Percentiles rank a stretch among this genome's conserved stretches.
Conservation (phyloP, 2,113 vertebrate genomes). For the Oncorhynchus clarkii region DNA sequence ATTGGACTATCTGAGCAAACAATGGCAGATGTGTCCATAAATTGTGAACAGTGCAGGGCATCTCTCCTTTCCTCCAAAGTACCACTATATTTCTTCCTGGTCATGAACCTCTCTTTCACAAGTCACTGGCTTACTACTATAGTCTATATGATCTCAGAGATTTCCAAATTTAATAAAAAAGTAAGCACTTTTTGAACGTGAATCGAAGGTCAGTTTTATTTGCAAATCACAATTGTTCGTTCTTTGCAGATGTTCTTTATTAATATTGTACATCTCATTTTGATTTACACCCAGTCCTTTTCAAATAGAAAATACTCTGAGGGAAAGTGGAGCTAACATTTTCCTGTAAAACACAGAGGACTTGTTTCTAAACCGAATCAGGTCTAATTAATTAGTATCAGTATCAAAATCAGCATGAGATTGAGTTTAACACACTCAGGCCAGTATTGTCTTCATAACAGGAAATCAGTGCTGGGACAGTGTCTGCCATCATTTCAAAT, state of each 20-base stretch:
- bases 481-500: background rate
- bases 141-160: background rate
- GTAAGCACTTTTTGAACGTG: background rate
- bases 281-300: too few species aligned
- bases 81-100: background rate
- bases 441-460: too few species aligned
- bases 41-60: constrained; percentile 27
- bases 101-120: background rate
- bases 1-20: constrained; percentile 46
- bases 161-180: background rate
- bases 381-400: background rate
- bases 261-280: background rate
- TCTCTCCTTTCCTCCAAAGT: constrained; percentile 40
- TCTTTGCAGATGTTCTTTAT: background rate
- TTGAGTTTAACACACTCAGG: background rate
- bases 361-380: too few species aligned
- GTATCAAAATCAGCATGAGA: background rate
- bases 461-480: too few species aligned
- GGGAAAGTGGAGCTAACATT: too few species aligned
- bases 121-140: background rate
- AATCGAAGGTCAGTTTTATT: background rate
- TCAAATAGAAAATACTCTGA: too few species aligned
- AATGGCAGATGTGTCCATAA: constrained; percentile 63
- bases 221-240: background rate
- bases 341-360: too few species aligned